Conservation (phyloP, 2,113 vertebrate genomes). For the Crocuta crocuta region DNA sequence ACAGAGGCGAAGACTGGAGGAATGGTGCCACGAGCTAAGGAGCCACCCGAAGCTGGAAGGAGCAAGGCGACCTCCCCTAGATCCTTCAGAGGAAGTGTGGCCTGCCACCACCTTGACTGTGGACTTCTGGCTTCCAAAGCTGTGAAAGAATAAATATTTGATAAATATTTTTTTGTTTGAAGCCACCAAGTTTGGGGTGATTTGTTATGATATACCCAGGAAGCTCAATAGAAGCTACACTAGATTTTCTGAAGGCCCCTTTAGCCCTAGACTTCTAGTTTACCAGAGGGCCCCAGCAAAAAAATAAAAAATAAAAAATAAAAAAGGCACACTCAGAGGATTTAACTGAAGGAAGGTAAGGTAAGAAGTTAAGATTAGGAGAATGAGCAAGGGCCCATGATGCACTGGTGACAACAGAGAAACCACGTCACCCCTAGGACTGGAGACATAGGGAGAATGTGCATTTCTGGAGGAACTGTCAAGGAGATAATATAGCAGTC, state of each 20-base stretch:
- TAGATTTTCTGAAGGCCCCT: background rate
- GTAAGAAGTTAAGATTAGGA: background rate
- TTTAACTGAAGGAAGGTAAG: background rate
- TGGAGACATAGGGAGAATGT: background rate
- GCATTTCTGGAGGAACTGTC: background rate
- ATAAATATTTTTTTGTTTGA: background rate
- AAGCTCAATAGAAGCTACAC: background rate
- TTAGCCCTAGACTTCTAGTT: background rate
- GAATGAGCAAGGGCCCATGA: rapidly evolving
- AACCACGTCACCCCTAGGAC: too few species aligned
- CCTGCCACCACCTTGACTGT: rapidly evolving
- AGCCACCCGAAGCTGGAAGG: background rate
- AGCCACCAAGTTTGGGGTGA: background rate
- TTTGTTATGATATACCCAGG: background rate
- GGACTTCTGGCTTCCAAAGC: background rate
- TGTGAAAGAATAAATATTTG: background rate
- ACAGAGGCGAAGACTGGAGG: too few species aligned
- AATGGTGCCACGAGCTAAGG: background rate
- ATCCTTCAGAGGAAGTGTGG: background rate
- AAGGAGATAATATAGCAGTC: background rate
- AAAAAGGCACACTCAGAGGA: background rate
- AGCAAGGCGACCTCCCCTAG: too few species aligned
- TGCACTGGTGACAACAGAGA: background rate
- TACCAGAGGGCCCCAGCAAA: background rate
- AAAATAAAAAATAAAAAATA: background rate